Base-by-base conservation (phyloP, 2,888 invertebrate genomes). In the Brachyptera risi region DNA sequence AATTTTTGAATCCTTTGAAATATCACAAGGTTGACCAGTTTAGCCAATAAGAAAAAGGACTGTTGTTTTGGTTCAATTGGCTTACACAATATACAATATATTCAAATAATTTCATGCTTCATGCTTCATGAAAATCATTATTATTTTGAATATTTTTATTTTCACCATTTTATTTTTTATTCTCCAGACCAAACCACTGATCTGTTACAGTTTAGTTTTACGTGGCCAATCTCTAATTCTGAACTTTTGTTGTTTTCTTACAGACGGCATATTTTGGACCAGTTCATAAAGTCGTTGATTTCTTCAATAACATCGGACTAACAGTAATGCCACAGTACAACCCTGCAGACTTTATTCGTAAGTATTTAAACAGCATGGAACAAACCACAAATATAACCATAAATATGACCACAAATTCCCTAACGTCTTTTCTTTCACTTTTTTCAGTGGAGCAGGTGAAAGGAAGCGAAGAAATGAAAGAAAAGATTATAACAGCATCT, bases 281-380 rank as follows among this genome's bases (percentile, higher is more conserved):
- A 67, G 84, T 85, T 23, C 78, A 81, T 65, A 83, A 83, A 72
- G 86, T 90, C 59, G 83, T 88, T 42, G 81, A 84, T 67, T 87
- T 87, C 72, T 90, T 90, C 72, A 80, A 82, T 67, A 79, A 79
- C 63, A 81, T 90, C 62, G 88, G 88, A 59, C 79, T 90, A 62
- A 80, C 82, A 64, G 84, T 90, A 67, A 81, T 86, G 72, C 85
- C 86, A 3, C 86, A 89, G 72, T 90, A 89, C 72, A 91, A 91
- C 77, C 90, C 90, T 54, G 90, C 90, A n/a, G 90, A 91, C 73
- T 90, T 88, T 72, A 86, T 88, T 71, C 75, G 88, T 88, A 78
- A 84, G 86, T 80, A 61, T 61, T 54, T 57, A 23, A 35, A 38
- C n/a, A n/a, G n/a, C n/a, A n/a, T n/a, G n/a, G n/a, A n/a, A n/a